These are phyloP conservation scores for Antidorcas marsupialis DNA, from an alignment of 2,113 vertebrate species.

Conservation along the genomic window DNA sequence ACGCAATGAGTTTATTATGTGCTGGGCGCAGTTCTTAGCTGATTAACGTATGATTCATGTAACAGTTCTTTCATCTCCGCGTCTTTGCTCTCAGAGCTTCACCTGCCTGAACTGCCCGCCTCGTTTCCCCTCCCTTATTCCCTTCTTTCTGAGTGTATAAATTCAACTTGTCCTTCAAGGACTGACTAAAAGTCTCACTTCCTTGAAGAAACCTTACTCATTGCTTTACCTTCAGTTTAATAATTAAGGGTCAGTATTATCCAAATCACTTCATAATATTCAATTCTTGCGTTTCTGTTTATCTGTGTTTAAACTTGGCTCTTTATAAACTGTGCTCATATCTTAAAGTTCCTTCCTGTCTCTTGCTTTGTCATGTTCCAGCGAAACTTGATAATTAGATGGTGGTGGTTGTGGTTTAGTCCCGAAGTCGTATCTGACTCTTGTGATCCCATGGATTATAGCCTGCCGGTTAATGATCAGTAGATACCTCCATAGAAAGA, in stretches of 20 bases:
- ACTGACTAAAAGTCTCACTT: background rate
- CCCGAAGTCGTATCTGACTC: background rate
- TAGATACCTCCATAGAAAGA: background rate
- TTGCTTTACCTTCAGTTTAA: background rate
- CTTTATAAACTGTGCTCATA: background rate
- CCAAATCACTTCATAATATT: background rate
- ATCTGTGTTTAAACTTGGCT: background rate
- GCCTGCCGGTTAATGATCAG: background rate
- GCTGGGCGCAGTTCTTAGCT: background rate
- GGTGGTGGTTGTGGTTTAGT: background rate
- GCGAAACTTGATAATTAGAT: background rate
- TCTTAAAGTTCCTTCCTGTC: background rate
- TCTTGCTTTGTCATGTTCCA: background rate
- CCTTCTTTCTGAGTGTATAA: background rate
- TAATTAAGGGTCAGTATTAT: background rate
- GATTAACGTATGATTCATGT: background rate
- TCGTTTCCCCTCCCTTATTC: rapidly evolving
- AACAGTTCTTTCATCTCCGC: rapidly evolving
- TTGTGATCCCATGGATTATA: background rate
- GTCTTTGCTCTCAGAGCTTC: background rate
- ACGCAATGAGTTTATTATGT: rapidly evolving
- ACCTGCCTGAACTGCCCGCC: background rate
- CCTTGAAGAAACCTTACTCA: background rate
- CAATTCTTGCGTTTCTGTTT: background rate
- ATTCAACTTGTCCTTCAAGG: background rate